Conservation (phyloP, 1,140 invertebrate species). For the Penaeus indicus region DNA sequence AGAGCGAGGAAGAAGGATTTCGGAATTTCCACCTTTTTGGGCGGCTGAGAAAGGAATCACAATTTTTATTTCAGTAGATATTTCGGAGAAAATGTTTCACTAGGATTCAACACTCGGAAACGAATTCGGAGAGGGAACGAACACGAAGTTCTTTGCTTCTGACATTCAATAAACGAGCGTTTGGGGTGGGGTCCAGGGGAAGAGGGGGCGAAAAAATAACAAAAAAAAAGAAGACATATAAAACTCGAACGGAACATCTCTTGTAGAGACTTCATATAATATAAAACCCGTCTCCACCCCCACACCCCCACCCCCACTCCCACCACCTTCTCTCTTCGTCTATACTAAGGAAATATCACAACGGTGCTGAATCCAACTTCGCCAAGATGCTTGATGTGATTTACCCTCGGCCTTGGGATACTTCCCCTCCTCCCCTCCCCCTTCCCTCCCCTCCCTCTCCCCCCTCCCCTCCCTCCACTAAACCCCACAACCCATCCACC, state of each 20-base stretch:
- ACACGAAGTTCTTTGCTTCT: slow-evolving; percentile 37
- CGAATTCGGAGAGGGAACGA: slow-evolving; percentile 28
- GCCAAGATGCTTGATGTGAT: slow-evolving; percentile 53
- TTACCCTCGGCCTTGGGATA: slow-evolving; percentile 42
- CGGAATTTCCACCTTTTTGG: slow-evolving; percentile 61
- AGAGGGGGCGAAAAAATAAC: no score
- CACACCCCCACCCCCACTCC: no score
- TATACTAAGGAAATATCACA: slow-evolving; percentile 2
- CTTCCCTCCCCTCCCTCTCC: no score
- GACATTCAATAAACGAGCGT: slow-evolving; percentile 38
- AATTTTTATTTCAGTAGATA: neutral
- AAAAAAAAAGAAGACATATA: no score
- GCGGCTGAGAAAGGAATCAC: slow-evolving; percentile 57
- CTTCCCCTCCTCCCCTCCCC: slow-evolving; percentile 9
- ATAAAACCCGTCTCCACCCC: no score
- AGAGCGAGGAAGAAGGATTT: slow-evolving; percentile 56
- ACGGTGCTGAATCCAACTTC: slow-evolving; percentile 29
- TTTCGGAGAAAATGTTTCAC: slow-evolving; percentile 45
- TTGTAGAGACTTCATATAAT: no score
- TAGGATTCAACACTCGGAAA: slow-evolving; percentile 48
- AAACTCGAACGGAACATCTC: no score
- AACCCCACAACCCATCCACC: no score
- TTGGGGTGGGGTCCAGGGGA: slow-evolving; percentile 4
- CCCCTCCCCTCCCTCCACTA: no score
- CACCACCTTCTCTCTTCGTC: no score